Base-by-base conservation (phyloP, 1,140 invertebrate species). In the Oedothorax gibbosus region DNA sequence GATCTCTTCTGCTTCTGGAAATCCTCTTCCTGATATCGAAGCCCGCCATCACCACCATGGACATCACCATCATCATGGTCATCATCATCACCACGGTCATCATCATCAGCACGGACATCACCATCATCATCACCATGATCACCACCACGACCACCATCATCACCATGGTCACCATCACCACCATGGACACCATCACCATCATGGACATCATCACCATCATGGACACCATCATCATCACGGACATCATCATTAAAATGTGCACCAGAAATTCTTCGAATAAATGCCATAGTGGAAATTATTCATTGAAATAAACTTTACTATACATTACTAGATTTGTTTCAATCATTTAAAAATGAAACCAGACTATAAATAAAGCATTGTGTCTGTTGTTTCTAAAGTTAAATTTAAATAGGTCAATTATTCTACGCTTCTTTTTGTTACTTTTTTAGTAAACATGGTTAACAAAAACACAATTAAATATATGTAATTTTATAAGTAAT, bases 71-170 rank as follows among this genome's bases (percentile, higher is more conserved):
- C 76, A 79, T n/a, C 76, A 79, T 14, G 76, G 76, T 5, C 76
- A 79, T 7, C 76, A 79, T 12, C 76, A 79, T 8, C 76, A 79
- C 21, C 76, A 79, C 7, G 57, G 60, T 2, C 76, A 79, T 14
- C 64, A 66, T 20, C 76, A 79, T 54, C 76, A 79, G 20, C 76
- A 79, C 18, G 76, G 76, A 53, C 76, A 78, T 66, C 76, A 78
- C 18, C 76, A 78, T 14, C 76, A 79, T 49, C 76, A 77, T n/a
- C 21, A 49, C 2, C 75, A 79, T 56, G 62, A 79, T 35, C 76
- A 78, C 7, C 49, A 51, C 2, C 76, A 79, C 12, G 18, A 35
- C 11, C 76, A 79, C 15, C 49, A 60, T 6, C 75, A 77, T n/a
- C 69, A 72, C n/a, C 69, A 72, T 20, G 76, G n/a, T 2, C 75